Evolutionary conservation across 2,797 vertebrate genomes (phyloP).

Genomic region (Epinephelus coioides): DNA sequence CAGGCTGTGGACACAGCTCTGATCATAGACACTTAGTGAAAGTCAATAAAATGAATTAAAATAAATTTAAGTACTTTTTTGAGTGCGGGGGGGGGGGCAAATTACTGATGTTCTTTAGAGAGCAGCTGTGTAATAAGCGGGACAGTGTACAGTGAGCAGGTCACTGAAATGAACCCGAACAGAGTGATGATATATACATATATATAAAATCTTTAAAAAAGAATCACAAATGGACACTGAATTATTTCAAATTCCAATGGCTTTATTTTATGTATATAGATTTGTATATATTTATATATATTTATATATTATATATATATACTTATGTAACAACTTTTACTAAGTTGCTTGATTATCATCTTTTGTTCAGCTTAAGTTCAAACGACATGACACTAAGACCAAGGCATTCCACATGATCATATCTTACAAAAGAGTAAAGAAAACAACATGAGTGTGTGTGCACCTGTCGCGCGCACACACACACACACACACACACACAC

Average conservation of each 20-base stretch:
- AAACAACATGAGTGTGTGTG: constrained; percentile 71
- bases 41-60: too few relatives aligned
- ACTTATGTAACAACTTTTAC: constrained; percentile 84
- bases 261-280: constrained; percentile 89
- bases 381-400: constrained; percentile 88
- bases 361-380: constrained; percentile 87
- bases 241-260: constrained; percentile 89
- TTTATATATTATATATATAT: constrained; percentile 83
- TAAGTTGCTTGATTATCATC: constrained; percentile 88
- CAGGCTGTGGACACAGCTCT: too few relatives aligned
- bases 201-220: background rate
- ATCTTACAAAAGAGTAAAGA: constrained; percentile 88
- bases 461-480: constrained; percentile 67
- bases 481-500: constrained; percentile 54
- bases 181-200: too few relatives aligned
- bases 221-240: constrained; percentile 61
- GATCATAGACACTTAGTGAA: too few relatives aligned
- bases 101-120: too few relatives aligned
- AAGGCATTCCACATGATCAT: constrained; percentile 90
- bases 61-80: too few relatives aligned
- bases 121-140: too few relatives aligned
- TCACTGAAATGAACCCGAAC: too few relatives aligned
- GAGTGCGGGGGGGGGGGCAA: too few relatives aligned
- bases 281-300: constrained; percentile 83
- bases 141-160: too few relatives aligned